phyloP scores from a whole-genome alignment of 2,113 vertebrate genomes.

The Elachura formosa region DNA sequence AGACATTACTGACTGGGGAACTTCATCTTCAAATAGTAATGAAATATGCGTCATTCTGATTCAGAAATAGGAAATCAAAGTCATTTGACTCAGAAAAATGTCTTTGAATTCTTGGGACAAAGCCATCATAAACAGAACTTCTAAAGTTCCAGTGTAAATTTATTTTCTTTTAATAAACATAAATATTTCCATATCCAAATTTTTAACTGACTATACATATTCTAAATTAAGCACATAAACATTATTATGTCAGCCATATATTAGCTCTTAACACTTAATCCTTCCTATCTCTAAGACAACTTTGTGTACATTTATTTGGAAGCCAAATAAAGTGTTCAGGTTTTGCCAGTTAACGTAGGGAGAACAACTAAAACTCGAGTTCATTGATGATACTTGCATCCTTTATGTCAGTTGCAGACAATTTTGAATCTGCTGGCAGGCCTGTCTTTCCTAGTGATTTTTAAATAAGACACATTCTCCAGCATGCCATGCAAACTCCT shows the following conservation, averaged over 20 bases:
- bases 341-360: background rate
- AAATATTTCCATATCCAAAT: background rate
- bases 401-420: background rate
- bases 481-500: background rate
- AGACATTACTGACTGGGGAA: background rate
- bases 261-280: background rate
- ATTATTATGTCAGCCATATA: background rate
- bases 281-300: background rate
- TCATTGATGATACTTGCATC: background rate
- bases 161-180: background rate
- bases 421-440: background rate
- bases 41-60: background rate
- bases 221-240: background rate
- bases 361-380: background rate
- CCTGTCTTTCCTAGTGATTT: background rate
- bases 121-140: background rate
- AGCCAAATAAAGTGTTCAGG: fast-evolving
- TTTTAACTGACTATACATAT: background rate
- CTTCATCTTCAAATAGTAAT: conserved; percentile 12
- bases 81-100: background rate
- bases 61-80: background rate
- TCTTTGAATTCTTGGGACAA: background rate
- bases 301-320: background rate
- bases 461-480: background rate
- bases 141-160: background rate